Evolutionary conservation across 2,797 vertebrate species (phyloP).

Genomic region (Strix occidentalis): DNA sequence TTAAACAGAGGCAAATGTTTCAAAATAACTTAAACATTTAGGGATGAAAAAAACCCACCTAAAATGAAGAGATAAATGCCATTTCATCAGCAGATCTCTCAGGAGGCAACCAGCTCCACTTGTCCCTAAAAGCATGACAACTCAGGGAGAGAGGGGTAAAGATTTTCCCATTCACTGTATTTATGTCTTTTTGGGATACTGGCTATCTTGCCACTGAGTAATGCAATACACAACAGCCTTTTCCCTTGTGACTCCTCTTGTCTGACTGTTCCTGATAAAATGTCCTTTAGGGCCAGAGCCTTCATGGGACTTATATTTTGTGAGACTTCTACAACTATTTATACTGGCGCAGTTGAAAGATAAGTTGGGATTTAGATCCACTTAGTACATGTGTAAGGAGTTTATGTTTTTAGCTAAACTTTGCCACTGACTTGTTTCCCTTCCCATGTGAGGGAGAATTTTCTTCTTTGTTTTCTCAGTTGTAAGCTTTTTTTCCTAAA

Average conservation of each 20-base stretch:
- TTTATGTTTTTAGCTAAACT: background rate
- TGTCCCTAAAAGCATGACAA: background rate
- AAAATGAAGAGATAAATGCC: background rate
- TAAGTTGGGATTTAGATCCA: background rate
- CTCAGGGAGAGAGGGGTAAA: background rate
- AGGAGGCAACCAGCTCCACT: background rate
- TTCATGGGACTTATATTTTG: background rate
- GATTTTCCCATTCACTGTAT: slow-evolving; percentile 5
- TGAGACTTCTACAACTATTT: slow-evolving; percentile 4
- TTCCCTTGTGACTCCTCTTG: background rate
- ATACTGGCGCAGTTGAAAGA: background rate
- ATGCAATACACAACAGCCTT: background rate
- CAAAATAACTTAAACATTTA: background rate
- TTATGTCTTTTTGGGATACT: slow-evolving; percentile 20
- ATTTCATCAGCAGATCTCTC: background rate
- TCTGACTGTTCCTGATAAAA: background rate
- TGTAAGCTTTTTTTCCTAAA: background rate
- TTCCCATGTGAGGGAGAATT: background rate
- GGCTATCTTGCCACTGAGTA: background rate
- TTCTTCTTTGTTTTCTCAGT: background rate
- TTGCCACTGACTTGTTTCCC: background rate
- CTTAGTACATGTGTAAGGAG: background rate
- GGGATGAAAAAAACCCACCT: background rate
- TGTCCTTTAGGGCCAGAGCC: background rate
- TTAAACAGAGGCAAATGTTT: background rate